Base-by-base conservation (phyloP, 2,888 invertebrate species). In the Epirrita christyi region DNA sequence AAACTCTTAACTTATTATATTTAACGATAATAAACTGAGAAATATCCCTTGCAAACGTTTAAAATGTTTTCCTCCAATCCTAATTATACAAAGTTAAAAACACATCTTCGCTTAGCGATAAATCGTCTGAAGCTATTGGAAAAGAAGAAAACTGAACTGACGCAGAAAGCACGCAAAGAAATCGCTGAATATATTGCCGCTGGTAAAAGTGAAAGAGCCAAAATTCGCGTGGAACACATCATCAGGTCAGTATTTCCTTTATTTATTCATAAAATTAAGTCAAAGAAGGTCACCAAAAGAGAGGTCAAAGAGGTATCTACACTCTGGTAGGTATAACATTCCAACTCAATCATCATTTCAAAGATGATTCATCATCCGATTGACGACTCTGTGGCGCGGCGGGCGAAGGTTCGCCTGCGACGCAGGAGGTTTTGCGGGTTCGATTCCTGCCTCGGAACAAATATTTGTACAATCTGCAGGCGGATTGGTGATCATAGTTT, bases 161-260 rank as follows among this genome's bases (percentile, higher is more conserved):
- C 99, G 1, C 96, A 98, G 80, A 99, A 99, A 86, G 96, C 99
- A 0, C 93, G 98, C 64, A 97, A 97, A 79, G 99, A 99, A 94
- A 99, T 99, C 59, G 99, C 98, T 0, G 99, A 99, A 88, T 99
- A 98, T 79, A 95, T 99, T 62, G 93, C 94, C 48, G 94, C 95
- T 68, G 97, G 97, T 55, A 97, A 97, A 93, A 93, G 93, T 68
- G 97, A 97, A 87, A 92, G 97, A 66, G 99, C 99, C 0, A 97
- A 98, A 84, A 99, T 99, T 65, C 94, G 99, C 27, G 99, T 99
- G 8, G 99, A 99, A 87, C 98, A 99, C 75, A 99, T 99, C 56
- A 98, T 99, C 56, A 93, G 95, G 95, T 95, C 81, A 74, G 74
- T 64, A 48, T 9, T 2, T 41, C 2, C 13, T 48, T n/a, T 32